Conservation (phyloP, 2,113 vertebrate species). For the Labeo rohita region DNA sequence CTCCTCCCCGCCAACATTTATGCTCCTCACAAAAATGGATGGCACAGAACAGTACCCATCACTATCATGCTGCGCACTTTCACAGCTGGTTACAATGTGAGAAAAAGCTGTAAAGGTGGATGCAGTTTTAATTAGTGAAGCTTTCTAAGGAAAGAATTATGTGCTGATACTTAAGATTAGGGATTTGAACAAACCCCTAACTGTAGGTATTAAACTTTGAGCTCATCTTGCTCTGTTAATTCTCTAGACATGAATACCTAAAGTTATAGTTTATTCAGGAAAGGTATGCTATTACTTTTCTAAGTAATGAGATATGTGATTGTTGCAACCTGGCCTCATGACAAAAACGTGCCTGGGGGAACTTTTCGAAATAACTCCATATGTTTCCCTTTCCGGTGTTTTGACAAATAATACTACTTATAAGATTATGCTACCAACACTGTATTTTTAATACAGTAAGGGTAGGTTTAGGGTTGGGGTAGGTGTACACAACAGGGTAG, state of each 20-base stretch:
- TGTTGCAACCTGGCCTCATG: too few species aligned
- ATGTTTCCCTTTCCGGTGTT: too few species aligned
- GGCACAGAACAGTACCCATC: background rate
- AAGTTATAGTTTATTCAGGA: background rate
- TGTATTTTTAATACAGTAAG: too few species aligned
- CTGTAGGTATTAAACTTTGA: constrained; percentile 5
- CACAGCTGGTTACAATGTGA: background rate
- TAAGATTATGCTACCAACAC: too few species aligned
- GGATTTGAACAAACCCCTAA: background rate
- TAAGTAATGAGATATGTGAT: background rate
- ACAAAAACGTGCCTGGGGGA: too few species aligned
- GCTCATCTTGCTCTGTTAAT: background rate
- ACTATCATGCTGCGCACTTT: background rate
- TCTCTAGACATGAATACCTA: background rate
- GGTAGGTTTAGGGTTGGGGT: too few species aligned
- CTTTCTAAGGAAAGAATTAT: background rate
- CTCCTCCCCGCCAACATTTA: background rate
- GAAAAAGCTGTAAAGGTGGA: constrained; percentile 21
- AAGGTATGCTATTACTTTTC: background rate
- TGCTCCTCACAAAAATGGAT: constrained; percentile 18
- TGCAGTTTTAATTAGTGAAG: constrained; percentile 46
- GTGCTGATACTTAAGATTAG: background rate
- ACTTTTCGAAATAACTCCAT: too few species aligned
- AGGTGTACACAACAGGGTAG: too few species aligned
- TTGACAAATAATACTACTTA: too few species aligned